Conservation (phyloP, 1,140 invertebrate species). For the Hyles vespertilio region DNA sequence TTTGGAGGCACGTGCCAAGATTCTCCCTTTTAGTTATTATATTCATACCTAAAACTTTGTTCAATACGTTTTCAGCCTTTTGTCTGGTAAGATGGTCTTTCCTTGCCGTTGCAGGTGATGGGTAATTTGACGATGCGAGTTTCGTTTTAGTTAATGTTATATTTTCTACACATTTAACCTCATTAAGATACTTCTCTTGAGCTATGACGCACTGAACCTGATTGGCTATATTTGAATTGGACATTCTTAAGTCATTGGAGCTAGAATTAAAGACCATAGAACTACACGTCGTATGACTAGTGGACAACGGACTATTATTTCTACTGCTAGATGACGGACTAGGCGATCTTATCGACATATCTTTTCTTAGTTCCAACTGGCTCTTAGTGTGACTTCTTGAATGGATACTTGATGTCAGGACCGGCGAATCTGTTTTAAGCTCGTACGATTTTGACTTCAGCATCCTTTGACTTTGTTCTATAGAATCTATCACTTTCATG, state of each 20-base stretch:
- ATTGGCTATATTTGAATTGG: conserved; percentile 67
- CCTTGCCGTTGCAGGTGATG: conserved; percentile 48
- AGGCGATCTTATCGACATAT: conserved; percentile 58
- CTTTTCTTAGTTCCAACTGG: conserved; percentile 62
- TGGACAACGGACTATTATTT: conserved; percentile 68
- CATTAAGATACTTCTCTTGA: conserved; percentile 73
- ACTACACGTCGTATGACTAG: conserved; percentile 73
- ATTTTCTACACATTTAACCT: conserved; percentile 72
- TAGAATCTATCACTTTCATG: conserved; percentile 67
- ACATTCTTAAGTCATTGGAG: conserved; percentile 70
- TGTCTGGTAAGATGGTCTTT: conserved; percentile 65
- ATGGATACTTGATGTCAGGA: conserved; percentile 47
- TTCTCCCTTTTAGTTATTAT: conserved; percentile 68
- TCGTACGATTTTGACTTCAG: conserved; percentile 70
- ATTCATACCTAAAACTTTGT: conserved; percentile 70
- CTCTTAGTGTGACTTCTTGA: conserved; percentile 57
- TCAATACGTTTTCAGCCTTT: conserved; percentile 69
- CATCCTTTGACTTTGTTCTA: conserved; percentile 69
- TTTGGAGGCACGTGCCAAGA: conserved; percentile 57
- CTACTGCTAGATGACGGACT: conserved; percentile 69
- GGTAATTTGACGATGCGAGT: conserved; percentile 36
- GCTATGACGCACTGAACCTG: conserved; percentile 75
- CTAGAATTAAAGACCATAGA: conserved; percentile 74
- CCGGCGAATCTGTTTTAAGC: conserved; percentile 61
- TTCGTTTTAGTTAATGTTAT: conserved; percentile 65